Evolutionary conservation across 2,113 vertebrate species (phyloP).

Genomic region (Cololabis saira): DNA sequence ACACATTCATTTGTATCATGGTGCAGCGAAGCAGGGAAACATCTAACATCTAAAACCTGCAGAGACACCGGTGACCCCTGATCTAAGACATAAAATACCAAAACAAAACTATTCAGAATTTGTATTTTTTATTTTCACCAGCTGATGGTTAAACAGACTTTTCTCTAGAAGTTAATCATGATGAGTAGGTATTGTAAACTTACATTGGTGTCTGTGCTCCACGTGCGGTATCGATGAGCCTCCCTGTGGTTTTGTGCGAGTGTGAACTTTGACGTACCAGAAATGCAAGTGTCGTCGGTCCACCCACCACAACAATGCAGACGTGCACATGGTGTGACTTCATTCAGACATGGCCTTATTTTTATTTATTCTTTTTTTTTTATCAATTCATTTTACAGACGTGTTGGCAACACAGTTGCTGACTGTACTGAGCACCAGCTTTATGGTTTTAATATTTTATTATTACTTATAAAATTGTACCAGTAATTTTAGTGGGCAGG

Average conservation of each 20-base stretch:
- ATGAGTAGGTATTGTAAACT: slow-evolving; percentile 1
- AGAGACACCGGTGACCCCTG: too few species aligned
- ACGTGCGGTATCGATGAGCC: not conserved
- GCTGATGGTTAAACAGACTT: too few species aligned
- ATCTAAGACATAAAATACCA: too few species aligned
- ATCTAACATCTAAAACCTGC: too few species aligned
- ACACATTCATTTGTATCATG: too few species aligned
- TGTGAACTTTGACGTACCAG: slow-evolving; percentile 12
- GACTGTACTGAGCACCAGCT: not conserved
- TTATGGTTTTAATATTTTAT: not conserved
- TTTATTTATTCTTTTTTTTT: not conserved
- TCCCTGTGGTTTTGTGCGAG: slow-evolving; percentile 4
- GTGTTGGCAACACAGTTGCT: not conserved
- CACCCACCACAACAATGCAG: slow-evolving; percentile 27
- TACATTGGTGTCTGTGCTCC: slow-evolving; percentile 23
- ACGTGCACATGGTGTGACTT: not conserved
- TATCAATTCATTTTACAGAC: not conserved
- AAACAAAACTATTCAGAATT: too few species aligned
- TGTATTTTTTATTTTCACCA: too few species aligned
- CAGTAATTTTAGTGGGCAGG: not conserved
- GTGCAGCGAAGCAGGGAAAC: too few species aligned
- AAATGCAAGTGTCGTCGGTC: not conserved
- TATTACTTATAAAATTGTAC: too few species aligned
- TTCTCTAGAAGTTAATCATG: not conserved
- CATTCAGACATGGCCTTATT: not conserved